Evolutionary conservation across 2,113 vertebrate species (phyloP).

Genomic region (Siphamia tubifer): DNA sequence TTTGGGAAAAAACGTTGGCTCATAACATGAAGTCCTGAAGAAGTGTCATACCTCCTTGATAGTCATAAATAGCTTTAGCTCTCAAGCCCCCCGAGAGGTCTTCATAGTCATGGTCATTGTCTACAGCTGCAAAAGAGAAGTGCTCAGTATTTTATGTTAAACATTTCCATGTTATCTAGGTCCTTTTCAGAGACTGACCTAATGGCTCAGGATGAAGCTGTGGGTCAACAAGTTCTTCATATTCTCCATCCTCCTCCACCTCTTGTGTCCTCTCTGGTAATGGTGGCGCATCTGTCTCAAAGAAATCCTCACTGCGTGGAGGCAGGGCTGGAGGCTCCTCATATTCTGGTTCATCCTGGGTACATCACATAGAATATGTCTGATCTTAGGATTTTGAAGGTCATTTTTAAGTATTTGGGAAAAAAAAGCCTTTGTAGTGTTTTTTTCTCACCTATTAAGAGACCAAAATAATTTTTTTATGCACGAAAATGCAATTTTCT

Average conservation of each 20-base stretch:
- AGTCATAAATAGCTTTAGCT: conserved; percentile 87
- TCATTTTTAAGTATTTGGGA: too few relatives aligned
- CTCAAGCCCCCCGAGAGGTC: conserved; percentile 52
- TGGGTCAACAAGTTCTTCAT: conserved; percentile 76
- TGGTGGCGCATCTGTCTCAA: background rate
- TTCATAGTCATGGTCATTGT: conserved; percentile 78
- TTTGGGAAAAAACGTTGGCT: background rate
- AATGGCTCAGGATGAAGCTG: background rate
- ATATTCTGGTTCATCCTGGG: conserved; percentile 46
- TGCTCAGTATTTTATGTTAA: background rate
- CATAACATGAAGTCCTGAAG: background rate
- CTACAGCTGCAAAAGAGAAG: conserved; percentile 10
- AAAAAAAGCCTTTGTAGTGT: too few relatives aligned
- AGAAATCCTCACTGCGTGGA: conserved; percentile 35
- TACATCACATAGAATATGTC: background rate
- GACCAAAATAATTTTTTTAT: too few relatives aligned
- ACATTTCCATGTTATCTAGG: background rate
- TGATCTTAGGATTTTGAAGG: background rate
- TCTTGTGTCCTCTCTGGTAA: background rate
- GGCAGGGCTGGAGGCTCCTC: conserved; percentile 63
- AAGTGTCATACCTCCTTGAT: conserved; percentile 83
- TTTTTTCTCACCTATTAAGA: too few relatives aligned
- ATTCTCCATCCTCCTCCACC: conserved; percentile 69
- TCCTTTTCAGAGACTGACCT: conserved; percentile 44
- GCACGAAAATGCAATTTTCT: too few relatives aligned